Base-by-base conservation (phyloP, 2,888 invertebrate species). In the Nematopogon swammerdamellus region DNA sequence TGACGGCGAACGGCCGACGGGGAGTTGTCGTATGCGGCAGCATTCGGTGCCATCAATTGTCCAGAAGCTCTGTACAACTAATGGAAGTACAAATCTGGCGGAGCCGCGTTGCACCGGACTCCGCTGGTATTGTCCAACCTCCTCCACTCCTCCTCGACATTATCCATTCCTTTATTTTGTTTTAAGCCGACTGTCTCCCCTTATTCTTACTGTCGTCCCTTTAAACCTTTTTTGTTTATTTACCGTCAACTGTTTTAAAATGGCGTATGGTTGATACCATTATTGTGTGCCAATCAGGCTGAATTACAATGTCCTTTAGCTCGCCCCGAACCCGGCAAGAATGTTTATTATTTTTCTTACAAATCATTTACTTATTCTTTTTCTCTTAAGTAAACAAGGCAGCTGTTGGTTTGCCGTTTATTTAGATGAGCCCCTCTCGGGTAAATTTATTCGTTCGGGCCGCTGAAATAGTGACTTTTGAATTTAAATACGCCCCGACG, bases 231-330 rank as follows among this genome's bases (percentile, higher is more conserved):
- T 75, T 72, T 68, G 73, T 75, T 76, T 72, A 70, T 51, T 49
- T 43, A 48, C 65, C 69, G 64, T 66, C 68, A 66, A 70, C 76
- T 75, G 73, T 77, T 79, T 79, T 79, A 72, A 77, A 77, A 76
- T 72, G 74, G 73, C 71, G 68, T 70, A 74, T 70, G 70, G 72
- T 76, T 77, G 77, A 76, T 74, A 75, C 75, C 73, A 75, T 77
- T 79, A 79, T 79, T 79, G 79, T 79, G 73, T 79, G 77, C 77
- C 79, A 79, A 77, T 79, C 79, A 76, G 68, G 58, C 65, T 76
- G 79, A 79, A 76, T 76, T 77, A 79, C 77, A 77, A 76, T 77
- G 76, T 79, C 75, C 72, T 74, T 76, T 77, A 68, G 62, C 65
- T 61, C 65, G 63, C 63, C 62, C 74, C 73, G 76, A 75, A 70